phyloP scores from a whole-genome alignment of 2,888 invertebrate genomes.

The Ormyrus nitidulus region DNA sequence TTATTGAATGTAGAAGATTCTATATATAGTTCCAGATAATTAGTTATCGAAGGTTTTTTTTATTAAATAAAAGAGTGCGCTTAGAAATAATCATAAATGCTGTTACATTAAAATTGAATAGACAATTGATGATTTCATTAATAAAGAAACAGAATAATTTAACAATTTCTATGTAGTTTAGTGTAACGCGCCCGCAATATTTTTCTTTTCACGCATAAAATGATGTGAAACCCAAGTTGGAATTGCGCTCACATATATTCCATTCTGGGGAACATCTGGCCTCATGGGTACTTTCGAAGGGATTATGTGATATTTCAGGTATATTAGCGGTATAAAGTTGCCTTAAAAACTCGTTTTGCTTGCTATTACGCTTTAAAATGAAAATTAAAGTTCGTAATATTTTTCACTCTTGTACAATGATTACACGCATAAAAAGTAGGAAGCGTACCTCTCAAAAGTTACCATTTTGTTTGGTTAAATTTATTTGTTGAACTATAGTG shows the following conservation, averaged over 20 bases:
- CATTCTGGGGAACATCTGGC: conserved; percentile 8
- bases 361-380: background rate
- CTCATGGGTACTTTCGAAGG: background rate
- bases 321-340: background rate
- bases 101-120: background rate
- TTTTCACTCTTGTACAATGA: too few species aligned
- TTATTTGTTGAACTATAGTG: too few species aligned
- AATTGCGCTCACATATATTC: background rate
- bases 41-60: too few species aligned
- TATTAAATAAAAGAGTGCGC: too few species aligned
- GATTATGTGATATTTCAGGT: conserved; percentile 11
- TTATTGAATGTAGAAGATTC: too few species aligned
- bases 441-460: too few species aligned
- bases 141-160: background rate
- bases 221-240: background rate
- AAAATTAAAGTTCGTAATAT: background rate
- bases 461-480: too few species aligned
- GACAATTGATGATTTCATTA: background rate
- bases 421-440: too few species aligned
- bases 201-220: background rate
- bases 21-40: too few species aligned
- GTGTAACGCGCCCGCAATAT: background rate
- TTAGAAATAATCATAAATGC: too few species aligned
- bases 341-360: background rate
- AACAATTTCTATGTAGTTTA: background rate